These are phyloP conservation scores for Microchirus variegatus DNA, from an alignment of 2,797 vertebrate species.

Conservation along the genomic window DNA sequence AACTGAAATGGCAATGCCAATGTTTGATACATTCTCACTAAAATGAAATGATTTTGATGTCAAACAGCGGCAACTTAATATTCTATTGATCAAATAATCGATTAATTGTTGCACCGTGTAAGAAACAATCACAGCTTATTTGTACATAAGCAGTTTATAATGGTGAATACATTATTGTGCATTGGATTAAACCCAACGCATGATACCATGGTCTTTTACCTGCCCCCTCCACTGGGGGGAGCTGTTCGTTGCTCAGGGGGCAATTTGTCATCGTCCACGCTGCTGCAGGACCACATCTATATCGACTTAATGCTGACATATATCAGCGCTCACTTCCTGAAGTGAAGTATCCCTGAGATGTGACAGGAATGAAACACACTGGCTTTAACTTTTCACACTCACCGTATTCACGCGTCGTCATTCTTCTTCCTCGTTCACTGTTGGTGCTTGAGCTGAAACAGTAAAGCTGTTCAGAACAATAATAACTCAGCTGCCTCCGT, in stretches of 20 bases:
- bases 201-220: neutral
- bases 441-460: neutral
- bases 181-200: no score
- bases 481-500: conserved; percentile 21
- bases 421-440: neutral
- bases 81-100: neutral
- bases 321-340: neutral
- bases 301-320: neutral
- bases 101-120: neutral
- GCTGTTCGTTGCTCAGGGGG: conserved; percentile 1
- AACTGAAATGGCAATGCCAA: no score
- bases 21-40: no score
- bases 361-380: neutral
- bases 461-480: conserved; percentile 5
- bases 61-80: no score
- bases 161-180: neutral
- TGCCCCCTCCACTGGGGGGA: conserved; percentile 11
- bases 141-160: neutral
- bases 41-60: no score
- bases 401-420: conserved; percentile 25
- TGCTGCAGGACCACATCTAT: neutral
- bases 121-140: no score
- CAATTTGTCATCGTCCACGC: no score
- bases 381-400: conserved; percentile 31
- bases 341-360: neutral